Percentiles rank a stretch among this genome's conserved stretches.
phyloP scores from a whole-genome alignment of 35 echinoderm and acorn worm genomes.

The Eucidaris tribuloides region DNA sequence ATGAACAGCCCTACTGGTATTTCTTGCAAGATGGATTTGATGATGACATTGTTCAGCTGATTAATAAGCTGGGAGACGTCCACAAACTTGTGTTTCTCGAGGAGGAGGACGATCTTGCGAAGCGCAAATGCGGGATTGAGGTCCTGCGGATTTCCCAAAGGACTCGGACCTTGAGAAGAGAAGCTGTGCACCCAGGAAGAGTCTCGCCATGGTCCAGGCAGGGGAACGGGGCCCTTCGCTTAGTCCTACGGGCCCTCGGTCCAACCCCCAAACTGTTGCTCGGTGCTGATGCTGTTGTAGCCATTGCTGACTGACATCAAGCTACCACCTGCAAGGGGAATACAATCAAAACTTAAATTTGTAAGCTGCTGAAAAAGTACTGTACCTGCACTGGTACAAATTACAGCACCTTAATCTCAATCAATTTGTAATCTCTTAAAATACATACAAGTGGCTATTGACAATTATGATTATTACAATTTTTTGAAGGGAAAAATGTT shows the following conservation, averaged over 20 bases:
- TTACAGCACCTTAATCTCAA: too few species aligned
- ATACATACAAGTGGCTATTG: too few species aligned
- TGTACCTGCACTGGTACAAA: too few species aligned
- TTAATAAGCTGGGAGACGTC: constrained; percentile 92
- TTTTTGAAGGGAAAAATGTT: too few species aligned
- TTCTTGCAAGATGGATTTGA: constrained; percentile 59
- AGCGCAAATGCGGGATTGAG: constrained; percentile 80
- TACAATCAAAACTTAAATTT: too few species aligned
- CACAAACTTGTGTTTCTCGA: constrained; percentile 91
- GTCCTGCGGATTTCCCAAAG: constrained; percentile 77
- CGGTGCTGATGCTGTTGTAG: background rate
- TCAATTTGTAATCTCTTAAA: too few species aligned
- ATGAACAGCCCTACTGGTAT: constrained; percentile 64
- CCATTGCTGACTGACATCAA: background rate
- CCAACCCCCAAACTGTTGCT: constrained; percentile 12
- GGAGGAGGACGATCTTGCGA: constrained; percentile 71
- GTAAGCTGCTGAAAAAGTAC: too few species aligned
- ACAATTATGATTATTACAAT: too few species aligned
- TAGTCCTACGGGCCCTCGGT: constrained; percentile 11
- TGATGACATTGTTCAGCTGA: constrained; percentile 63
- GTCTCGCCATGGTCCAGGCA: constrained; percentile 62
- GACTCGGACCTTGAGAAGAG: constrained; percentile 67
- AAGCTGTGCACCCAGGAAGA: constrained; percentile 93
- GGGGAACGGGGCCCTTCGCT: constrained; percentile 1
- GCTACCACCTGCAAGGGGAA: too few species aligned